These are phyloP conservation scores for Gavialis gangeticus DNA, from an alignment of 2,113 vertebrate genomes.

Conservation along the genomic window DNA sequence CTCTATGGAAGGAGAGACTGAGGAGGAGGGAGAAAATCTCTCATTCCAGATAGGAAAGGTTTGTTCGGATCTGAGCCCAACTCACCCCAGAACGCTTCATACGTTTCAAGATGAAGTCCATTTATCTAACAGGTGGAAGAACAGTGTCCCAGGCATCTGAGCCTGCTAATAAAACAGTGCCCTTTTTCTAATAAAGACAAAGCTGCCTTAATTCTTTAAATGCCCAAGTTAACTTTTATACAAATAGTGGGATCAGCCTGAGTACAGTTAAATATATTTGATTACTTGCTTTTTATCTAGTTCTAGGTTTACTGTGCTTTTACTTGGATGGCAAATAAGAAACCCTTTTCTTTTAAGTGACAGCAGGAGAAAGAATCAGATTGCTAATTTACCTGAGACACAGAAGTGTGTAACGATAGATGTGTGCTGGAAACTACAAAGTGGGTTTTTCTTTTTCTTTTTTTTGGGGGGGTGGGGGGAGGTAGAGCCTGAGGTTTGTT, in stretches of 20 bases:
- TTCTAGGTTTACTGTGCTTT: conserved; percentile 70
- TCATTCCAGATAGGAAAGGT: background rate
- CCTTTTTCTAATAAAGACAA: background rate
- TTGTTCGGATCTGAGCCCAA: background rate
- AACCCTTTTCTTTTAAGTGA: conserved; percentile 77
- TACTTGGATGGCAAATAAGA: conserved; percentile 73
- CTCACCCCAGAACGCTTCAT: background rate
- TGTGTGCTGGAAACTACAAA: conserved; percentile 60
- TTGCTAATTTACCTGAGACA: conserved; percentile 78
- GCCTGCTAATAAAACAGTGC: background rate
- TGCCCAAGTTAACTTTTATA: conserved; percentile 8
- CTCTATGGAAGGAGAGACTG: background rate
- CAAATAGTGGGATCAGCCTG: conserved; percentile 61
- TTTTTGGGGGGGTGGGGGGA: conserved; percentile 1
- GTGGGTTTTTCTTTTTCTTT: conserved; percentile 66
- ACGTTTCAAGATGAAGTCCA: background rate
- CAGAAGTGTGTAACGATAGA: conserved; percentile 69
- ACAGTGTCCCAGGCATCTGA: background rate
- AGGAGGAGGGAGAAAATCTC: background rate
- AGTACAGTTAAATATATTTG: conserved; percentile 65
- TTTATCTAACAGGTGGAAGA: background rate
- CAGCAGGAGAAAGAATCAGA: conserved; percentile 71
- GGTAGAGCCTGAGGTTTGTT: conserved; percentile 58
- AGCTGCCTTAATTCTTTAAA: conserved; percentile 25
- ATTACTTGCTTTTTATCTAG: conserved; percentile 70